Evolutionary conservation across 1,140 invertebrate species (phyloP).

Genomic region (Drosophila kurseongensis): DNA sequence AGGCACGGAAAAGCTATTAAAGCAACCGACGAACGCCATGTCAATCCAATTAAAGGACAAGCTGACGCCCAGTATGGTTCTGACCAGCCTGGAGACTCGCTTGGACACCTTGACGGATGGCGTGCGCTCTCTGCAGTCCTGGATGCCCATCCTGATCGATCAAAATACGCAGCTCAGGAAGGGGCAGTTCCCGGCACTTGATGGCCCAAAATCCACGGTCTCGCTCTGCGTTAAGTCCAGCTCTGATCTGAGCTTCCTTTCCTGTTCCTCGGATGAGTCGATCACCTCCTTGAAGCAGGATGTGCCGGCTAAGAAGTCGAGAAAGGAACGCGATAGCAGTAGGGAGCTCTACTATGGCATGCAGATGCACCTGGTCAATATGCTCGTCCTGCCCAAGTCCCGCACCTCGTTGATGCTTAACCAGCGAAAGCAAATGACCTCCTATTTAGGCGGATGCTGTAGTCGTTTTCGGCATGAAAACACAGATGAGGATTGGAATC

Average conservation of each 20-base stretch:
- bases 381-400: conserved; percentile 26
- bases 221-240: background rate
- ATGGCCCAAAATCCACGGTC: background rate
- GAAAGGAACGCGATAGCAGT: background rate
- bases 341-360: background rate
- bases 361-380: conserved; percentile 29
- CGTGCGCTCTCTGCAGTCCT: background rate
- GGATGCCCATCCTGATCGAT: background rate
- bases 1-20: too few species aligned
- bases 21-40: too few species aligned
- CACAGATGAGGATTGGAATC: background rate
- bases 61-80: background rate
- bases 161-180: too few species aligned
- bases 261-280: background rate
- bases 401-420: conserved; percentile 34
- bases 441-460: background rate
- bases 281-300: background rate
- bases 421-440: conserved; percentile 12
- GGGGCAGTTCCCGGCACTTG: background rate
- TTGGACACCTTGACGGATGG: background rate
- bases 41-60: background rate
- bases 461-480: background rate
- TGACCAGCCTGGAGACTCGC: background rate
- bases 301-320: background rate
- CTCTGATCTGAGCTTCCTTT: background rate